Conservation (phyloP, 2,113 vertebrate species). For the Gopherus evgoodei region DNA sequence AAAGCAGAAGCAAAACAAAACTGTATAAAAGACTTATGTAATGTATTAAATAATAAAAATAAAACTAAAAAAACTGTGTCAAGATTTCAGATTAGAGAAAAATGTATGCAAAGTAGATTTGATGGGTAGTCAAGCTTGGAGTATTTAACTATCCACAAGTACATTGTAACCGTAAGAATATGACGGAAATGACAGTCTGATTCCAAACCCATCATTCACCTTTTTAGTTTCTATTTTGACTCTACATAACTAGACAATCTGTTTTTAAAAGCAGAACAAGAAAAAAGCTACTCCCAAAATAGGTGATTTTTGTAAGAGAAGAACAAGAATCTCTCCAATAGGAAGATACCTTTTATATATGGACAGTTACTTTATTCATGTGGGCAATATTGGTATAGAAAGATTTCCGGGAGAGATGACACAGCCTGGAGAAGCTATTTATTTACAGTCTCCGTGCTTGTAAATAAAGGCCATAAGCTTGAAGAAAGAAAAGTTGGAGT, state of each 20-base stretch:
- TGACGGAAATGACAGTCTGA: background rate
- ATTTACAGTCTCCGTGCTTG: background rate
- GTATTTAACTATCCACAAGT: background rate
- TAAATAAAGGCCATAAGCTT: background rate
- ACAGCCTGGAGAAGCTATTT: background rate
- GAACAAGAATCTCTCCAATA: background rate
- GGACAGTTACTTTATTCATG: background rate
- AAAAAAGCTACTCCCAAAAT: background rate
- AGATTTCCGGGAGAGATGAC: background rate
- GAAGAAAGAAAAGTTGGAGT: background rate
- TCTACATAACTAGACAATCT: background rate
- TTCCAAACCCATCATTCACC: background rate
- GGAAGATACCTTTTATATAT: background rate
- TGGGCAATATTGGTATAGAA: background rate
- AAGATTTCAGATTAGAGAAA: background rate
- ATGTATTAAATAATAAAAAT: background rate
- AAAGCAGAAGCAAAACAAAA: background rate
- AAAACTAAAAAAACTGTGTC: background rate
- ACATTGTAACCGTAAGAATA: background rate
- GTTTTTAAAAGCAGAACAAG: background rate
- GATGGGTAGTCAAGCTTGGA: background rate
- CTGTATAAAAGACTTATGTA: background rate
- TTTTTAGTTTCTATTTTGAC: background rate
- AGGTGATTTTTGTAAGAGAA: background rate
- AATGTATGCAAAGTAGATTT: background rate